Conservation (phyloP, 2,797 vertebrate species). For the Ptychadena robeensis region DNA sequence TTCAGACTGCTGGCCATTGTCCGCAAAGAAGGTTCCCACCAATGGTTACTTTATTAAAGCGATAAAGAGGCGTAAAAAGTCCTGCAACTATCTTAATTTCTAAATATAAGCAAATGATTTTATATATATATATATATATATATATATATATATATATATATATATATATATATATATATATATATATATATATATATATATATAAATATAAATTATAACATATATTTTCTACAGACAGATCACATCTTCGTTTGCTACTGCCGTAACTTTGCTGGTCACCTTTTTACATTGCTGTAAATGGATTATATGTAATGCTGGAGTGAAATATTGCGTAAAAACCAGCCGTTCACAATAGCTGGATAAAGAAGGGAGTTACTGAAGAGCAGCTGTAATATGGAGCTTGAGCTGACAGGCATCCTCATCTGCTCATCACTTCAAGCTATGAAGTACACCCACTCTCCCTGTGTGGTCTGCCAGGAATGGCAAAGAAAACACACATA, state of each 20-base stretch:
- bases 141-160: no score
- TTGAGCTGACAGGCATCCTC: conserved; percentile 76
- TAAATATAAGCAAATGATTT: no score
- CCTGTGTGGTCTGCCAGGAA: conserved; percentile 90
- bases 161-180: no score
- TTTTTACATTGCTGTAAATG: conserved; percentile 60
- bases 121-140: no score
- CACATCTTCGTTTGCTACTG: background rate
- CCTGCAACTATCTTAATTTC: no score
- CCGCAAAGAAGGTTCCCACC: no score
- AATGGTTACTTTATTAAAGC: no score
- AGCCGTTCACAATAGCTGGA: conserved; percentile 14
- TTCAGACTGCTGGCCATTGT: no score
- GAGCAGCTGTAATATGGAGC: conserved; percentile 72
- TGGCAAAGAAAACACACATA: conserved; percentile 78
- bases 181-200: no score
- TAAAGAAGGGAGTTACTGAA: conserved; percentile 65
- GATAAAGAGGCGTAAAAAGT: no score
- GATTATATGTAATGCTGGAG: conserved; percentile 64
- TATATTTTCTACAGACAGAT: no score
- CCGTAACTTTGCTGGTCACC: conserved; percentile 55
- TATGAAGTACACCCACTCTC: conserved; percentile 76
- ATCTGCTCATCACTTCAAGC: conserved; percentile 82
- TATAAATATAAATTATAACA: no score
- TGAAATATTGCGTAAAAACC: conserved; percentile 17